These are phyloP conservation scores for Reinhardtius hippoglossoides DNA, from an alignment of 2,113 vertebrate genomes.

Conservation along the genomic window DNA sequence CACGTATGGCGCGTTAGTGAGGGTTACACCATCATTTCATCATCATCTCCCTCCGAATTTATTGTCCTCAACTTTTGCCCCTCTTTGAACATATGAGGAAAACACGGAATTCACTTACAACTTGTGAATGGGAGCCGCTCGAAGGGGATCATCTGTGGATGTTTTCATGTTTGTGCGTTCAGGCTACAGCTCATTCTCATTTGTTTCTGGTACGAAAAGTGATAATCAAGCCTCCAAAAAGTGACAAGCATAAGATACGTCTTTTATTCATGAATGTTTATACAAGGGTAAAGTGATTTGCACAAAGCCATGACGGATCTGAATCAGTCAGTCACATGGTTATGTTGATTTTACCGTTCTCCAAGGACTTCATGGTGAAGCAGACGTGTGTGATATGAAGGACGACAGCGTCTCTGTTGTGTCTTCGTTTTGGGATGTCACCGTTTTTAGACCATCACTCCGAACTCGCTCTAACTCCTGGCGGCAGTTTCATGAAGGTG, in stretches of 20 bases:
- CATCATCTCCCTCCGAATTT: conserved; percentile 82
- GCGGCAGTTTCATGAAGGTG: no score
- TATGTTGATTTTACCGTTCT: conserved; percentile 50
- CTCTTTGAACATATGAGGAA: conserved; percentile 78
- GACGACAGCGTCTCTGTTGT: conserved; percentile 49
- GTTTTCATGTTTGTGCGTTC: conserved; percentile 48
- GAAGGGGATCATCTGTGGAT: conserved; percentile 42
- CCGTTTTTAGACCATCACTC: conserved; percentile 23
- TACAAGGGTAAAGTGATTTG: conserved; percentile 17
- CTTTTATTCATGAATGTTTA: conserved; percentile 32
- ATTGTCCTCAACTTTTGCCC: conserved; percentile 83
- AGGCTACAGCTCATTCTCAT: conserved; percentile 41
- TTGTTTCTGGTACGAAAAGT: conserved; percentile 44
- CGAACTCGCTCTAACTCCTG: background rate
- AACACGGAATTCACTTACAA: conserved; percentile 73
- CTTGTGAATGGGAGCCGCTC: conserved; percentile 70
- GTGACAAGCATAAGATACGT: background rate
- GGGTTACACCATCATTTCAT: conserved; percentile 87
- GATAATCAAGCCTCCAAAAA: conserved; percentile 33
- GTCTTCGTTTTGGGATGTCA: conserved; percentile 50
- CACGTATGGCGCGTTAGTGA: conserved; percentile 84
- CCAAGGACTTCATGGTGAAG: conserved; percentile 58
- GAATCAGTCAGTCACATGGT: conserved; percentile 36
- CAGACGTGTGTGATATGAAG: conserved; percentile 63
- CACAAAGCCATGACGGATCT: conserved; percentile 47